phyloP scores from a whole-genome alignment of 2,113 vertebrate genomes.

The Elephantulus edwardii region DNA sequence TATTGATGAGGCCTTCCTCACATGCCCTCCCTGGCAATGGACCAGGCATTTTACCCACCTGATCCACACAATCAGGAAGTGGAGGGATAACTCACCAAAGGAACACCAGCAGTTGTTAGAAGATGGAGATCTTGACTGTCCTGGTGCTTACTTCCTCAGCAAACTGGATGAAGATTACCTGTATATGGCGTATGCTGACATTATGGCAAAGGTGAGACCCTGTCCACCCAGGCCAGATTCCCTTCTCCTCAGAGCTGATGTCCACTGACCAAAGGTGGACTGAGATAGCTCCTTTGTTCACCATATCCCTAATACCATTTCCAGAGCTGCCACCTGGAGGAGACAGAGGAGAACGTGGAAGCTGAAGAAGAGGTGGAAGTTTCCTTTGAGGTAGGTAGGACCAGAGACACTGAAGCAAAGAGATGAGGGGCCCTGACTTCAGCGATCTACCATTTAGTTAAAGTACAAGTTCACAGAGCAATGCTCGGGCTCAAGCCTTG shows the following conservation, averaged over 20 bases:
- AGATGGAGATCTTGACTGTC: not conserved
- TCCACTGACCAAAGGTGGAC: not conserved
- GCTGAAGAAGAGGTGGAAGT: conserved; percentile 85
- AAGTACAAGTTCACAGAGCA: not conserved
- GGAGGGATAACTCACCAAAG: not conserved
- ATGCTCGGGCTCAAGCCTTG: not conserved
- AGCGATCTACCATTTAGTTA: not conserved
- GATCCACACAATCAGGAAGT: not conserved
- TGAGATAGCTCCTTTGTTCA: not conserved
- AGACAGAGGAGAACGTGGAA: conserved; percentile 87
- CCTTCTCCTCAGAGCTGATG: not conserved
- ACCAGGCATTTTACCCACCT: not conserved
- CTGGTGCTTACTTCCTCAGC: conserved; percentile 66
- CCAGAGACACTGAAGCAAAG: not conserved
- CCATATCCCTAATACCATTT: not conserved
- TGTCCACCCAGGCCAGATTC: not conserved
- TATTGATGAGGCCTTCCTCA: not conserved
- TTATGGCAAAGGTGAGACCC: conserved; percentile 85
- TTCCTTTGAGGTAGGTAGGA: conserved; percentile 90
- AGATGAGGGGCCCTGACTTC: not conserved
- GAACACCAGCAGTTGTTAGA: not conserved
- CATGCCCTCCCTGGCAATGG: not conserved
- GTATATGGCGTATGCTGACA: conserved; percentile 84
- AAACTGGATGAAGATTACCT: conserved; percentile 85
- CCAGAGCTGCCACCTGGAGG: conserved; percentile 94